Conservation (phyloP, 2,797 vertebrate genomes). For the Leptodactylus fallax region DNA sequence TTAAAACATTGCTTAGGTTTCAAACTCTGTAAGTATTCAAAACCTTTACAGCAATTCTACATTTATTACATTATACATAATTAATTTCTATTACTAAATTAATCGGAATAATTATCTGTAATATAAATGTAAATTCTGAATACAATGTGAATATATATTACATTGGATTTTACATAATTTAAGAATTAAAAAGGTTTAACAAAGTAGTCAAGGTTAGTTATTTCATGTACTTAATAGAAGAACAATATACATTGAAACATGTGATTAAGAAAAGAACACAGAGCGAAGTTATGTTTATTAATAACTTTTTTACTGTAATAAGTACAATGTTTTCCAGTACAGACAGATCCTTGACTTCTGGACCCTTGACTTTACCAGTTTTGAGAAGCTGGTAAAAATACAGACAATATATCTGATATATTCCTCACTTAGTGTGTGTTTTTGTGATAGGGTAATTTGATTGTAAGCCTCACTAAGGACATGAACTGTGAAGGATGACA, state of each 20-base stretch:
- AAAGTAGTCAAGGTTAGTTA: slow-evolving; percentile 23
- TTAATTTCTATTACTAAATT: slow-evolving; percentile 35
- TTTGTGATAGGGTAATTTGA: too few species aligned
- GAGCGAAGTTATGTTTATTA: background rate
- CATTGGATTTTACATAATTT: slow-evolving; percentile 36
- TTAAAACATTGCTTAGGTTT: slow-evolving; percentile 10
- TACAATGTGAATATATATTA: slow-evolving; percentile 22
- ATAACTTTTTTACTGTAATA: too few species aligned
- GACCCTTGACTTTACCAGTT: too few species aligned
- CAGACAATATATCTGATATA: too few species aligned
- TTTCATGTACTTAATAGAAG: background rate
- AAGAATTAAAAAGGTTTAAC: slow-evolving; percentile 38
- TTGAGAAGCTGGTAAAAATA: too few species aligned
- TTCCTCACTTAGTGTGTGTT: too few species aligned
- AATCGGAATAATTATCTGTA: slow-evolving; percentile 31
- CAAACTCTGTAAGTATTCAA: background rate
- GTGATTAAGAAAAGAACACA: background rate
- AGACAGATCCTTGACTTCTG: too few species aligned
- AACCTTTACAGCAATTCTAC: slow-evolving; percentile 16
- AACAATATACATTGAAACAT: background rate
- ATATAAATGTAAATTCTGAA: slow-evolving; percentile 50
- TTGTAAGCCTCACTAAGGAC: too few species aligned
- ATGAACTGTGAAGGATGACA: too few species aligned
- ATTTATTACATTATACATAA: slow-evolving; percentile 46
- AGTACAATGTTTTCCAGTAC: too few species aligned